phyloP scores from a whole-genome alignment of 2,113 vertebrate genomes.

The Dromas ardeola region DNA sequence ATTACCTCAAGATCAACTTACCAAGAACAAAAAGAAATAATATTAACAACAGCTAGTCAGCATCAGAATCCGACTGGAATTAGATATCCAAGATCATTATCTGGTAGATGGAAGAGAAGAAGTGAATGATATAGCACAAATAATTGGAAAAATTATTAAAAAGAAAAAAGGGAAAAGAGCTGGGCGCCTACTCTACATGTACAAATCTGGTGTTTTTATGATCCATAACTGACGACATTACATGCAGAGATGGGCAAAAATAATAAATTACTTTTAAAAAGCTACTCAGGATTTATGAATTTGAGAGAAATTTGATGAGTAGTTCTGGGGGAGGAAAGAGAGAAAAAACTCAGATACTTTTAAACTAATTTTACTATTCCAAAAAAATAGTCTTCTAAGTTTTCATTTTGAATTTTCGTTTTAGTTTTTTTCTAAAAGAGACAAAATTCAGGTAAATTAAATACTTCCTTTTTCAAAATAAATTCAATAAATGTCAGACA shows the following conservation, averaged over 20 bases:
- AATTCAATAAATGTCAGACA: background rate
- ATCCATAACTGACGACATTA: background rate
- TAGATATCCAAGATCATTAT: background rate
- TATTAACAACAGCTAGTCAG: background rate
- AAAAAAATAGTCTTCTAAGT: background rate
- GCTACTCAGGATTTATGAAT: background rate
- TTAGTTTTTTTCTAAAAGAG: background rate
- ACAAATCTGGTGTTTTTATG: background rate
- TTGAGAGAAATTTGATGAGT: background rate
- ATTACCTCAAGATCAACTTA: background rate
- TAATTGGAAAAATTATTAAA: background rate
- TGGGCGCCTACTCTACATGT: background rate
- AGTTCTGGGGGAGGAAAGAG: background rate
- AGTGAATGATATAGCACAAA: background rate
- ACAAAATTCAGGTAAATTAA: background rate
- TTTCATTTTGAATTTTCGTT: background rate
- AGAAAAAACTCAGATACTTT: background rate
- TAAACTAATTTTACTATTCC: background rate
- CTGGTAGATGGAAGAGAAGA: background rate
- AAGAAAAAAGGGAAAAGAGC: background rate
- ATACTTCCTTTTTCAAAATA: background rate
- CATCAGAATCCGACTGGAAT: background rate
- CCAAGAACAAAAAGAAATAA: background rate
- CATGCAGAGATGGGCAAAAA: background rate
- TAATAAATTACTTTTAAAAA: background rate